These are phyloP conservation scores for Orchestes rusci DNA, from an alignment of 2,888 invertebrate genomes.

Conservation along the genomic window DNA sequence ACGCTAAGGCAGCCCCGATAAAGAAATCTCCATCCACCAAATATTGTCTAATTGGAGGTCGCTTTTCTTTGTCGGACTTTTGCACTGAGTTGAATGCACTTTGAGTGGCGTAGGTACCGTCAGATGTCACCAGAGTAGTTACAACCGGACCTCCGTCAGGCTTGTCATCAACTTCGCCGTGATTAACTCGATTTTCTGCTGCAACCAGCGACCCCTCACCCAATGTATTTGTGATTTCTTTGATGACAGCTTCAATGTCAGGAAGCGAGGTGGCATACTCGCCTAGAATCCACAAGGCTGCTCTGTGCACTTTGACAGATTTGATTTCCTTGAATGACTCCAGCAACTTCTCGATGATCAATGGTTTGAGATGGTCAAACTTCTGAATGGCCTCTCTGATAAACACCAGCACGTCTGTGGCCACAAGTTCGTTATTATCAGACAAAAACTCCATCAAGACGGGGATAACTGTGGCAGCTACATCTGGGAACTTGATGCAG, in stretches of 20 bases:
- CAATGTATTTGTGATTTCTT: slow-evolving; percentile 58
- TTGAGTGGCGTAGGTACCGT: slow-evolving; percentile 98
- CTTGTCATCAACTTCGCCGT: slow-evolving; percentile 59
- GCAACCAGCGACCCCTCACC: slow-evolving; percentile 64
- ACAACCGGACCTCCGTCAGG: slow-evolving; percentile 27
- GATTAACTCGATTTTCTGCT: slow-evolving; percentile 60
- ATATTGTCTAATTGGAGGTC: slow-evolving; percentile 78
- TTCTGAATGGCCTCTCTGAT: slow-evolving; percentile 94
- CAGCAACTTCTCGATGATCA: slow-evolving; percentile 74
- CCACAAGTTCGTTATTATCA: slow-evolving; percentile 83
- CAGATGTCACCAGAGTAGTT: slow-evolving; percentile 83
- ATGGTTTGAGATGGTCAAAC: slow-evolving; percentile 71
- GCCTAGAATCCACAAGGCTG: slow-evolving; percentile 95
- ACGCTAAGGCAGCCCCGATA: slow-evolving; percentile 86
- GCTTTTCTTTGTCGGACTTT: slow-evolving; percentile 58
- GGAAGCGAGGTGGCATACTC: slow-evolving; percentile 80
- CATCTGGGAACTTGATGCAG: slow-evolving; percentile 93
- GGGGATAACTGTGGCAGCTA: slow-evolving; percentile 88
- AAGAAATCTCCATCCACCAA: slow-evolving; percentile 94
- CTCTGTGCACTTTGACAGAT: slow-evolving; percentile 86
- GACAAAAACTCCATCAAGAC: slow-evolving; percentile 90
- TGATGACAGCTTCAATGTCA: slow-evolving; percentile 75
- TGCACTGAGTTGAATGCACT: slow-evolving; percentile 85
- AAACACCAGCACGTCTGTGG: slow-evolving; percentile 90
- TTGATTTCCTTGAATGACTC: slow-evolving; percentile 83